Conservation (phyloP, 2,888 invertebrate genomes). For the Drosophila setosimentum region DNA sequence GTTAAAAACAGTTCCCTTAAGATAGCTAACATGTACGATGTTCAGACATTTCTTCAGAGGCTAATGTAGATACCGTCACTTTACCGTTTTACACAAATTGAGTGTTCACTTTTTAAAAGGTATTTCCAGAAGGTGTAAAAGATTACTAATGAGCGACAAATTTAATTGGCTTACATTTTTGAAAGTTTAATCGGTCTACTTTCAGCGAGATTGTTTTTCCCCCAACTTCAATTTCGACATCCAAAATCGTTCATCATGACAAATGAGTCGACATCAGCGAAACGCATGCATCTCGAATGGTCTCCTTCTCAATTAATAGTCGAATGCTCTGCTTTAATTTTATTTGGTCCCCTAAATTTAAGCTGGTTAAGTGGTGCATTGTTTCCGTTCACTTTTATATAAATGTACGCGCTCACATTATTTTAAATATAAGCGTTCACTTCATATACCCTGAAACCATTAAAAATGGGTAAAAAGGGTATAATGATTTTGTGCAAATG, state of each 20-base stretch:
- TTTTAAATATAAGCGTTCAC: not conserved
- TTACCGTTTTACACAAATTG: not conserved
- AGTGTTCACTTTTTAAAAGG: not conserved
- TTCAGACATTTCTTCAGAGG: not conserved
- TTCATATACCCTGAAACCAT: not conserved
- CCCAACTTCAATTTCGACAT: not conserved
- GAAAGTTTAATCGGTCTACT: not conserved
- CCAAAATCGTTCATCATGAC: not conserved
- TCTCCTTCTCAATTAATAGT: not conserved
- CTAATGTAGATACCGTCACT: not conserved
- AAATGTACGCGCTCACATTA: not conserved
- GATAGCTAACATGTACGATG: not conserved
- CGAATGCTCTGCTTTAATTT: not conserved
- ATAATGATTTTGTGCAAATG: too few species aligned
- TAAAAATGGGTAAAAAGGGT: too few species aligned
- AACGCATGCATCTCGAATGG: not conserved
- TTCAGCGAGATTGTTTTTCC: not conserved
- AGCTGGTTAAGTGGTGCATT: not conserved
- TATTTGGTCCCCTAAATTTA: not conserved
- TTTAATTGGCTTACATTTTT: not conserved
- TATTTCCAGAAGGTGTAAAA: not conserved
- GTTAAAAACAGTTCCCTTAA: not conserved
- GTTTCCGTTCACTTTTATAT: not conserved
- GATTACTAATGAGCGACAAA: too few species aligned
- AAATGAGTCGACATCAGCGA: not conserved